phyloP scores from a whole-genome alignment of 2,888 invertebrate genomes.

The Barypeithes pellucidus region DNA sequence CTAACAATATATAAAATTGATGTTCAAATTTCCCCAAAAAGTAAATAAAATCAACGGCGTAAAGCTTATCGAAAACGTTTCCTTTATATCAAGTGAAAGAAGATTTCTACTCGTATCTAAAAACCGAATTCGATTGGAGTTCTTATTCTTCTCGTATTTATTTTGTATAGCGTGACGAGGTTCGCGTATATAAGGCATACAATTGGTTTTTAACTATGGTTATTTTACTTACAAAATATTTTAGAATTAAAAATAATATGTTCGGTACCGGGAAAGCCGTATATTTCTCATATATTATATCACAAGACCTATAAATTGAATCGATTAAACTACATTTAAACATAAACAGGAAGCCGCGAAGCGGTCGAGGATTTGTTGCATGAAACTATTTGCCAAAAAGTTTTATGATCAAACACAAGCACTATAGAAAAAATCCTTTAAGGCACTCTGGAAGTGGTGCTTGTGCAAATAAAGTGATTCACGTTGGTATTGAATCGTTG shows the following conservation, averaged over 20 bases:
- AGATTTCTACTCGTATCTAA: conserved; percentile 42
- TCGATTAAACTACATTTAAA: no score
- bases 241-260: not conserved
- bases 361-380: no score
- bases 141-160: conserved; percentile 38
- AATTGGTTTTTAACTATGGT: not conserved
- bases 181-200: conserved; percentile 3
- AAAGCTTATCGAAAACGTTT: conserved; percentile 46
- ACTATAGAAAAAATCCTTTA: no score
- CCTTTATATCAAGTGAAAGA: conserved; percentile 44
- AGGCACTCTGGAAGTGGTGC: no score
- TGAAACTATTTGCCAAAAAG: no score
- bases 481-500: no score
- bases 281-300: no score
- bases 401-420: no score
- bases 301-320: no score
- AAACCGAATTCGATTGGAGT: conserved; percentile 39
- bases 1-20: conserved; percentile 28
- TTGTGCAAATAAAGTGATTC: no score
- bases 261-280: no score
- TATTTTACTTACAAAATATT: not conserved
- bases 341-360: no score
- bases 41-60: conserved; percentile 39
- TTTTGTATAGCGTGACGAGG: conserved; percentile 21
- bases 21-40: conserved; percentile 31